Conservation (phyloP, 2,113 vertebrate species). For the Psettodes erumei region DNA sequence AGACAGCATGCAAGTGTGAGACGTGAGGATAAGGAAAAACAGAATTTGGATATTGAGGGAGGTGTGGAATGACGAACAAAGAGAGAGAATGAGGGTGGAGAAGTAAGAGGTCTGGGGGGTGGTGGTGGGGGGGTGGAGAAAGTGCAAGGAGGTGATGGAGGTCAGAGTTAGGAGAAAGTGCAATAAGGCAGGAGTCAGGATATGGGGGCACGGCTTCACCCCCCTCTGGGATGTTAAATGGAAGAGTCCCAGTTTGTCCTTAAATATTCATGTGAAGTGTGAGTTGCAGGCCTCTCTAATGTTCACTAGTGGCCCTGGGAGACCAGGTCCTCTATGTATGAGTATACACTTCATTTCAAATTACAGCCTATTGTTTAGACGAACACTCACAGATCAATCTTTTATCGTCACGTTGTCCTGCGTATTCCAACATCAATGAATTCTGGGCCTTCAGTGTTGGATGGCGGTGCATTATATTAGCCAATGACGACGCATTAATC, state of each 20-base stretch:
- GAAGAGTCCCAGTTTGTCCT: conserved; percentile 77
- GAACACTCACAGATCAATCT: conserved; percentile 43
- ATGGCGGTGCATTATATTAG: neutral
- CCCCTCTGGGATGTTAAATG: conserved; percentile 72
- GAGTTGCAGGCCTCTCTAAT: conserved; percentile 69
- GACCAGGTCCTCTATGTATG: conserved; percentile 61
- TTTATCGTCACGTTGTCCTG: conserved; percentile 50
- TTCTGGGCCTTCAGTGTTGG: neutral
- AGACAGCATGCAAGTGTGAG: conserved; percentile 15
- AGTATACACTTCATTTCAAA: conserved; percentile 77
- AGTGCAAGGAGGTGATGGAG: conserved; percentile 38
- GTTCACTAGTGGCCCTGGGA: conserved; percentile 76
- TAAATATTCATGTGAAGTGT: conserved; percentile 82
- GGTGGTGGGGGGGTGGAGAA: too few species aligned
- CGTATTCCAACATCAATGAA: conserved; percentile 35
- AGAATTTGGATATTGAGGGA: neutral
- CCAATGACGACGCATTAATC: neutral
- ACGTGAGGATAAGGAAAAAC: conserved; percentile 19
- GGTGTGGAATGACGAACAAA: conserved; percentile 23
- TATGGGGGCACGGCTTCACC: conserved; percentile 36
- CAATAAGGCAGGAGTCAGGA: conserved; percentile 12
- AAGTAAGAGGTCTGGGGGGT: too few species aligned
- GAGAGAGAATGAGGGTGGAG: neutral
- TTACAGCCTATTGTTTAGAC: conserved; percentile 73
- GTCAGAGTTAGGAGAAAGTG: conserved; percentile 51